Base-by-base conservation (phyloP, 1,140 invertebrate species). In the Drosophila seguyi region DNA sequence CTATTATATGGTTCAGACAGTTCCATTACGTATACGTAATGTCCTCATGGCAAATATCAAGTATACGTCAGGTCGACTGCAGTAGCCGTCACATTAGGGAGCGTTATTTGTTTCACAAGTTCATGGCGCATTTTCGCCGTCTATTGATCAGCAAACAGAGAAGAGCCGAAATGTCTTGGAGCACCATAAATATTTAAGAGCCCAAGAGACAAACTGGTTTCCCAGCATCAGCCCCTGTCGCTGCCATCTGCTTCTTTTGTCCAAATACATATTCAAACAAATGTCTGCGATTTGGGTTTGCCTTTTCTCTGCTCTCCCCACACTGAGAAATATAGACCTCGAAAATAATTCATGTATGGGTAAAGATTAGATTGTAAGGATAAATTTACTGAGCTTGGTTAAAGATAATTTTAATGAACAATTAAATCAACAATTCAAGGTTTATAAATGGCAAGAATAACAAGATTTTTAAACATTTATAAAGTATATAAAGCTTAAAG, bases 121-220 rank as follows among this genome's bases (percentile, higher is more conserved):
- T 67, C 45, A 59, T 31, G 36, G 53, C 47, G 60, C 65, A 48
- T 87, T 79, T 83, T 65, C 38, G 62, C 48, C 60, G 62, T 72
- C 63, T 82, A 50, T 80, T 48, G 47, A 55, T 25, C 60, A 45
- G 59, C 60, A 65, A 63, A 57, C 20, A 68, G 42, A 77, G 48
- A 60, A 71, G 75, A 61, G 13, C 27, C 55, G 11, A 57, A 53
- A 38, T 53, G 36, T n/a, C 48, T 59, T 44, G 55, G 44, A 38
- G 22, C 67, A 86, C 78, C 53, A 87, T 73, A 65, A 75, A 87
- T 87, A 75, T 79, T 55, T 79, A 67, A 79, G 58, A 71, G 60
- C 29, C 71, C 59, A 67, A 74, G 77, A 81, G 41, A 41, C 25
- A 78, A 86, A 86, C 83, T 82, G 83, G 83, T 86, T 86, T 82